Evolutionary conservation across 2,113 vertebrate genomes (phyloP), one percentile per base, ranked within the genome.

Genomic region (Eublepharis macularius): DNA sequence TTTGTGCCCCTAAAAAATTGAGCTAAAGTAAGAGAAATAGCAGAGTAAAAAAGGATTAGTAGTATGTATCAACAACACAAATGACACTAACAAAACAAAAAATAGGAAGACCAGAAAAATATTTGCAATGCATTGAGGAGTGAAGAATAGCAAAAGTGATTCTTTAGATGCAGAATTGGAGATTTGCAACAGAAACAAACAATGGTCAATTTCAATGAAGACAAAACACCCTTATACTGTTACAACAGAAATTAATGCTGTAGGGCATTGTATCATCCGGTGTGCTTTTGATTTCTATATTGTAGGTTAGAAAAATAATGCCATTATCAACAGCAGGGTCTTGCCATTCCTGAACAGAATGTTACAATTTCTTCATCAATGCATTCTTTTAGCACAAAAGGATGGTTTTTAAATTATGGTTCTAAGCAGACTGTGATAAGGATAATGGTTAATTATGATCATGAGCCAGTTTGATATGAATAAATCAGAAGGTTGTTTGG

Each of bases 401-500:
- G n/a, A 69, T 34, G 41, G 1, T 70, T 84, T 54, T 69, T 19
- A 19, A 13, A 69, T 14, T 36, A 41, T 54, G 14, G 36, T 60
- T 82, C 26, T 85, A 85, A 54, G 54, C 39, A 85, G 39, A 26
- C 60, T 72, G 19, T 63, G 69, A 73, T 72, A 76, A 84, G 39
- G 45, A 49, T 83, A 85, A 85, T 85, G 43, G 51, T 60, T 80
- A 73, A 80, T 79, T 79, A 80, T 73, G 51, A 80, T 47, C 76
- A 65, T 47, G 80, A 76, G 74, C 43, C n/a, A 76, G 54, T 73
- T 80, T 73, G 51, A 79, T 72, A 63, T 79, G 68, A 85, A 63
- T 73, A 85, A 85, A 79, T 72, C 66, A 79, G 39, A 72, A 73
- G 69, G 68, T 45, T 85, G 66, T 63, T 85, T 60, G 41, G 39